Base-by-base conservation (phyloP, 2,113 vertebrate genomes). In the Chrysemys picta region DNA sequence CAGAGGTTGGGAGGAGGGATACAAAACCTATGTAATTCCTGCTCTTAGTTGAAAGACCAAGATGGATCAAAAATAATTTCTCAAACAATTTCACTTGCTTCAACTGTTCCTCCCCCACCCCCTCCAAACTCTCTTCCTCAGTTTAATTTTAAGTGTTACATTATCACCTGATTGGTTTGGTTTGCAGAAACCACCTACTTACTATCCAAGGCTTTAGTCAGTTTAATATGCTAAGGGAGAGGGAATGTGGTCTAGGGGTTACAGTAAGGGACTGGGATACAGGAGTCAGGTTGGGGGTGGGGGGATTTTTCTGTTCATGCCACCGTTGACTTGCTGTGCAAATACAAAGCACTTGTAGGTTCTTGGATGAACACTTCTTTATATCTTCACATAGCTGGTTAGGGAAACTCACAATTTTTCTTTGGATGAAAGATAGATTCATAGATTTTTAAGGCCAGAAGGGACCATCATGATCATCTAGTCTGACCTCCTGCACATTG, bases 161-260 rank as follows among this genome's bases (percentile, higher is more conserved):
- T 89, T 79, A 35, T 79, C 89, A 53, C 13, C 80, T 12, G 13
- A 86, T 57, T 93, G 53, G 38, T 92, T 94, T n/a, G 45, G 3
- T 95, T 90, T 93, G 84, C 94, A 95, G 80, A 62, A 27, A 38
- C n/a, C 7, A 4, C 4, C 25, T 27, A 57, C 56, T 59, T 59
- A 59, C 6, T 59, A 29, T 59, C 29, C 35, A 56, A 47, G 2
- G 9, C 88, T 86, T 94, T 90, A 14, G 9, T 59, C 79, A 57
- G 16, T 93, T 72, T 87, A 84, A 25, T 16, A 1, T 0, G 0
- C 0, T 45, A 72, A 22, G 21, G 35, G 65, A 22, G 19, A 59
- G 35, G 76, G n/a, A 38, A 84, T 0, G 0, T 76, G 76, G 80
- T 1, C 45, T 54, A 54, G 19, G 8, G 53, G 56, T 0, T n/a